Base-by-base conservation (phyloP, 2,888 invertebrate genomes). In the Phlogophora meticulosa region DNA sequence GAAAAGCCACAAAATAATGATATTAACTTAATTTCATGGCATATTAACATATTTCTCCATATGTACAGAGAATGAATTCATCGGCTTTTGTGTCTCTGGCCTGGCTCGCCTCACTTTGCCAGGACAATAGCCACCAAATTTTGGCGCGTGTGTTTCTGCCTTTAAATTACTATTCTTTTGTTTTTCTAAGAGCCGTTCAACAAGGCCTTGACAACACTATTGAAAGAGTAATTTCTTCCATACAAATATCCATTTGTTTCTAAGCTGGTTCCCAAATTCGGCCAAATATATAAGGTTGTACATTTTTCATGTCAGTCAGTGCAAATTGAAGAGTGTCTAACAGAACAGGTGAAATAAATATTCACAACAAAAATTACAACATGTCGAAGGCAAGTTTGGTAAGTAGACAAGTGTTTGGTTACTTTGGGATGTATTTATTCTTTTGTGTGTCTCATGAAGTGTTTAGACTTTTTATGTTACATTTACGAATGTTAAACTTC, bases 141-240 rank as follows among this genome's bases (percentile, higher is more conserved):
- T 82, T 57, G 34, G 58, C 55, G 53, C 56, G 64, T 78, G 64
- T 69, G 60, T 65, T 42, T 72, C 24, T 55, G 64, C 22, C 61
- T 77, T 68, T 72, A 82, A 55, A 72, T 58, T 74, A 61, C 53
- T 77, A 94, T 94, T 95, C 94, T 93, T 93, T 95, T 95, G 94
- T 95, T 88, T 87, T 74, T 70, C 43, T 80, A 83, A 82, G 77
- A 86, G 85, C 89, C 86, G 90, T 93, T 92, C 88, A 87, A 77
- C 65, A 77, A 85, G 87, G 75, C 92, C 93, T 94, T 93, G 92
- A 83, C 84, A 87, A 83, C 83, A 87, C 85, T 86, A 89, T 88
- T 88, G 84, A 89, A 84, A 86, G 81, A 85, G 82, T 85, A 81
- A 83, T 90, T 90, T 91, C 87, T 88, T 90, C 87, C 82, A 87